Base-by-base conservation (phyloP, 2,888 invertebrate species). In the Podotricha telesiphe region DNA sequence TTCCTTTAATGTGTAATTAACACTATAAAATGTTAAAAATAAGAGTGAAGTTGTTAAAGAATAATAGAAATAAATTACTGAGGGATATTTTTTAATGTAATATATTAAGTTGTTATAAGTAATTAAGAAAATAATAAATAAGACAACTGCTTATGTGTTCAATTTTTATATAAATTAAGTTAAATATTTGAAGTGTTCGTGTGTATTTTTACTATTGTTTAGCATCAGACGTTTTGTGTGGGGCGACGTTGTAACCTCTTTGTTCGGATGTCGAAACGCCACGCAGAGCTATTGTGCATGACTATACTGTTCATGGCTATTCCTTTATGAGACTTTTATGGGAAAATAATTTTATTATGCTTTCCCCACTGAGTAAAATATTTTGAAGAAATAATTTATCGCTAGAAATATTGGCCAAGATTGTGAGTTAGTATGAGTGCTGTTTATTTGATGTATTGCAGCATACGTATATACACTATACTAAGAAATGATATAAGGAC, bases 271-370 rank as follows among this genome's bases (percentile, higher is more conserved):
- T 83, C 82, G 79, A 81, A 83, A 81, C 78, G 79, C 75, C 77
- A 83, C 81, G 81, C 82, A 59, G 58, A 34, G 65, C 78, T 82
- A 84, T 84, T 85, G 82, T 86, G 78, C 82, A 74, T 81, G 82
- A 81, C 82, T 82, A 75, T 77, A 76, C 79, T 76, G 78, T 76
- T 74, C 71, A 74, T 72, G 72, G 69, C 71, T 63, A 72, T 75
- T 73, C 51, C 63, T 77, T 75, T 76, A 78, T 76, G 73, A 70
- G 74, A 67, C 74, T 73, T 77, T 75, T 69, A 74, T 73, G 66
- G 51, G 68, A 74, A 74, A 73, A 70, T 70, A 69, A 50, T 73
- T 76, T 67, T 69, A 68, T 65, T 53, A 56, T 72, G 58, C 62
- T 53, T 62, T 65, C 48, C 53, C 37, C 40, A 58, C 45, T 20